Base-by-base conservation (phyloP, 2,888 invertebrate genomes). In the Myopa tessellatipennis region DNA sequence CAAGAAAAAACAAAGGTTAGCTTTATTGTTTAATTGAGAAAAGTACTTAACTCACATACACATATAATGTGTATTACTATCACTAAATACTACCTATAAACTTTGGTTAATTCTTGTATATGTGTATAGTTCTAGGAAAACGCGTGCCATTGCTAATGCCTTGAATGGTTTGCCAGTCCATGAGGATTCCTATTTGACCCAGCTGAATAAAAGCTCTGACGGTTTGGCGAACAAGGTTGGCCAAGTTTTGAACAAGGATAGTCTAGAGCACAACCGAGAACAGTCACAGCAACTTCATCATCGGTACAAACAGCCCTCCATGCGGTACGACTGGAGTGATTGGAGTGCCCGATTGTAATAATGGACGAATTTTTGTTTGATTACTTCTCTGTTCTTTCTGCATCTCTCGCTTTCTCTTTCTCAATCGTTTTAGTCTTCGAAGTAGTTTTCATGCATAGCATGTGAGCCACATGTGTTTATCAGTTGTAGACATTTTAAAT, bases 151-250 rank as follows among this genome's bases (percentile, higher is more conserved):
- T 83, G 79, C 84, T 10, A 82, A 81, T 5, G 67, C 82, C 7
- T 81, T 81, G 52, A 85, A 85, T 83, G 90, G 90, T 61, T 83
- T 90, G 76, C 83, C 86, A n/a, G 84, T 88, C 65, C 85, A 87
- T 77, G 83, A 85, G 75, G 89, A 87, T 79, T 87, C 89, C 26
- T 88, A 88, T 78, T 85, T 85, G 3, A 50, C 79, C 8, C 80
- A 80, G 65, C 76, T 81, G 52, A 84, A 85, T 75, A 81, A 80
- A 74, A 83, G 55, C 55, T 77, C 55, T 3, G 18, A 75, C 14
- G 50, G 65, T 61, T 12, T 34, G 61, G 12, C 61, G 10, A n/a
- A 3, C 10, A 61, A 60, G 55, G 7, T 60, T 18, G 65, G 40
- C 12, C 34, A 14, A 69, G 72, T 68, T 72, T 14, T n/a, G 34